phyloP scores from a whole-genome alignment of 2,888 invertebrate genomes.

The Pollenia amentaria region DNA sequence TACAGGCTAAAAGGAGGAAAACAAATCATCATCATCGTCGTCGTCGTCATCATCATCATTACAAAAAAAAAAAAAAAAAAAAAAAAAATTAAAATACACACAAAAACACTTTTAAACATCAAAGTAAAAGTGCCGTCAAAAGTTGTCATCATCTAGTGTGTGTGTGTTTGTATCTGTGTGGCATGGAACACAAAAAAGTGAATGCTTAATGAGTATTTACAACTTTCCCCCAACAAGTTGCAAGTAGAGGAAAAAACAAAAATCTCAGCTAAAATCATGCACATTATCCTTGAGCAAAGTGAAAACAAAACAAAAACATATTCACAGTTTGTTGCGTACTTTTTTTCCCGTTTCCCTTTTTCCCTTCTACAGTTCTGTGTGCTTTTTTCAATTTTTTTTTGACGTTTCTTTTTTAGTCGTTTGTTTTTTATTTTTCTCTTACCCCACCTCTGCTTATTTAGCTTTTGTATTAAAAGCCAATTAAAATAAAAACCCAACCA shows the following conservation, averaged over 20 bases:
- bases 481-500: slow-evolving; percentile 68
- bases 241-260: slow-evolving; percentile 50
- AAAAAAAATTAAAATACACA: slow-evolving; percentile 32
- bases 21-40: slow-evolving; percentile 25
- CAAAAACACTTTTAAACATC: slow-evolving; percentile 73
- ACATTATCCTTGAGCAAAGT: slow-evolving; percentile 67
- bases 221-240: slow-evolving; percentile 71
- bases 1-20: slow-evolving; percentile 8
- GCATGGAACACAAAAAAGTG: slow-evolving; percentile 68
- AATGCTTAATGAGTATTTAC: slow-evolving; percentile 74
- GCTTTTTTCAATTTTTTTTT: slow-evolving; percentile 13
- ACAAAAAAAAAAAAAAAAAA: slow-evolving; percentile 36
- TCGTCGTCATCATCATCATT: slow-evolving; percentile 29
- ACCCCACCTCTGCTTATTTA: slow-evolving; percentile 14
- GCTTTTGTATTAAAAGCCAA: slow-evolving; percentile 73
- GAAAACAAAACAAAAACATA: slow-evolving; percentile 68
- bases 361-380: not conserved
- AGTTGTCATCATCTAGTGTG: slow-evolving; percentile 59
- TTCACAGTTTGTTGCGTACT: slow-evolving; percentile 70
- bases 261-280: slow-evolving; percentile 55
- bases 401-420: not conserved
- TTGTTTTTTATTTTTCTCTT: not conserved
- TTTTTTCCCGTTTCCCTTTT: not conserved
- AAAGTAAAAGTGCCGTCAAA: slow-evolving; percentile 72
- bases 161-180: slow-evolving; percentile 1